Base-by-base conservation (phyloP, 2,113 vertebrate species). In the Burhinus bistriatus region DNA sequence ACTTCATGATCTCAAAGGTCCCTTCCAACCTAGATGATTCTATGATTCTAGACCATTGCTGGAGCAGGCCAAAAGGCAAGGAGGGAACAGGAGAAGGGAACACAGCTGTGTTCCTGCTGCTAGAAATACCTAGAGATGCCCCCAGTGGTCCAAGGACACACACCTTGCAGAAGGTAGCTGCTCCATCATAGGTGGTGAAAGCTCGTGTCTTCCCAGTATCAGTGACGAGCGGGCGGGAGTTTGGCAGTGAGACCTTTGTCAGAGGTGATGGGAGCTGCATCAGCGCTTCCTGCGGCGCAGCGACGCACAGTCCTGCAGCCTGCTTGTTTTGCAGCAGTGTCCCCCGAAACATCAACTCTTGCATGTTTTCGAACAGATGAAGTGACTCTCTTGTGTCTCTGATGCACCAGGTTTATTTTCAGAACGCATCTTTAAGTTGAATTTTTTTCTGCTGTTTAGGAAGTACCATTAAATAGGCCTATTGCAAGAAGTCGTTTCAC, bases 131-230 rank as follows among this genome's bases (percentile, higher is more conserved):
- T 8, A 34, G n/a, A 6, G 58, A 4, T 66, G 52, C 57, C 57
- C 36, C 1, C 58, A 19, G 45, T 0, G 0, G 17, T 9, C 32
- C 3, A 3, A 25, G 68, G 66, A 47, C 17, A 3, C 1, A 13
- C 4, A 1, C 0, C 3, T 12, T 81, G 52, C 20, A 8, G 52
- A 15, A 34, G 34, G 71, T 47, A 42, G 65, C 26, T 18, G 38
- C 68, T 44, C 29, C 10, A 8, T 55, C n/a, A 2, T 11, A 12
- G 86, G 4, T 5, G 4, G 59, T 4, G 30, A 26, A 52, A 64
- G 30, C 55, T 45, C 4, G 1, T 2, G 3, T 9, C 23, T 16
- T 12, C 17, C 36, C 51, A 1, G 0, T 3, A 0, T 9, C 4
- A 0, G 61, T 4, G 66, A 32, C 1, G 14, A 34, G 47, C 1